phyloP scores from a whole-genome alignment of 2,113 vertebrate species.

The Oxygymnocypris stewartii region DNA sequence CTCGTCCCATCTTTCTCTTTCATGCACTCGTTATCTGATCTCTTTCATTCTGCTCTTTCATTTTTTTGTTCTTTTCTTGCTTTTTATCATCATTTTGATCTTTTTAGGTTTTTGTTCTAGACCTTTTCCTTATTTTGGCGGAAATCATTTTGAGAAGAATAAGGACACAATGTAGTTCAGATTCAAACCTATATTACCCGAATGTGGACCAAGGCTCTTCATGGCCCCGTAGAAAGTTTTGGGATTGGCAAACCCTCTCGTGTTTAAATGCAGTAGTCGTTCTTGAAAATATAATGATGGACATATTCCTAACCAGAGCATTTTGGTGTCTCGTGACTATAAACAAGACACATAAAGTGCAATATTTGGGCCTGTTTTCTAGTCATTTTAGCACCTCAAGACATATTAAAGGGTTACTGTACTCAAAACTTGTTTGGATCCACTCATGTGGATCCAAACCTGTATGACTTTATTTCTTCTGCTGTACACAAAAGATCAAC shows the following conservation, averaged over 20 bases:
- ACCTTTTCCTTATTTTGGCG: not conserved
- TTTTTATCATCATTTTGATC: not conserved
- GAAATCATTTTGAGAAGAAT: not conserved
- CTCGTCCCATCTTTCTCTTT: not conserved
- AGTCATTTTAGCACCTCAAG: not conserved
- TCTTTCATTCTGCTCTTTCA: constrained; percentile 1
- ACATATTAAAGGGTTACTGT: not conserved
- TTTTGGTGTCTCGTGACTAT: not conserved
- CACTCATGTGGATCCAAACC: too few relatives aligned
- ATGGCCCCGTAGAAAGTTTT: not conserved
- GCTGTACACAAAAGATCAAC: not conserved
- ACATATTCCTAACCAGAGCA: not conserved
- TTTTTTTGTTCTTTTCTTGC: not conserved
- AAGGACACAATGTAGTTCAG: not conserved
- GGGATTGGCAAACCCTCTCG: not conserved
- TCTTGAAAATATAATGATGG: not conserved
- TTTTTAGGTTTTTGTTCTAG: not conserved
- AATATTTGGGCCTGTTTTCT: not conserved
- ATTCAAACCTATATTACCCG: not conserved
- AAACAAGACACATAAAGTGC: not conserved
- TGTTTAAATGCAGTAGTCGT: not conserved
- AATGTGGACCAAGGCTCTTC: not conserved
- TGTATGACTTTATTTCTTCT: not conserved
- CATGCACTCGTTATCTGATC: not conserved
- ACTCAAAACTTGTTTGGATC: not conserved